A percentile compares a stretch with the other conserved stretches of the same genome.
Conservation (phyloP, 2,113 vertebrate genomes). For the Paramisgurnus dabryanus region DNA sequence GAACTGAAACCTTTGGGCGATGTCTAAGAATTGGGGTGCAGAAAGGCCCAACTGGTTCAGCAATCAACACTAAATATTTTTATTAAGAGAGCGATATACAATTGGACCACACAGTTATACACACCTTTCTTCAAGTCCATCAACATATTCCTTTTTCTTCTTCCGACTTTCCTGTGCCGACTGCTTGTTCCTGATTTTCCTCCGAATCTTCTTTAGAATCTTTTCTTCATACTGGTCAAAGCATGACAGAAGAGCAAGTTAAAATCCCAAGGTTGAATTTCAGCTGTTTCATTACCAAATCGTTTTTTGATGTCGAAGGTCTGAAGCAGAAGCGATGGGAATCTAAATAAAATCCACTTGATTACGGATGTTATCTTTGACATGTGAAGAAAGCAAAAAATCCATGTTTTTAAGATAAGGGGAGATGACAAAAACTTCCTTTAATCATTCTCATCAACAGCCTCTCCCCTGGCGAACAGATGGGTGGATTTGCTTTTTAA, state of each 20-base stretch:
- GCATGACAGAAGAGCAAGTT: not conserved
- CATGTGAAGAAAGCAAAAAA: not conserved
- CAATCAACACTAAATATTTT: too few species aligned
- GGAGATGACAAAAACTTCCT: not conserved
- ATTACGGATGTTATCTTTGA: not conserved
- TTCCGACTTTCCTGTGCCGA: slow-evolving; percentile 52
- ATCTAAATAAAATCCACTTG: not conserved
- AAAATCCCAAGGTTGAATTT: not conserved
- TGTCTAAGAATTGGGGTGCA: too few species aligned
- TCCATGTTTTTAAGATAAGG: not conserved
- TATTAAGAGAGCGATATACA: too few species aligned
- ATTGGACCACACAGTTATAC: not conserved
- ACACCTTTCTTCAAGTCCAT: slow-evolving; percentile 47
- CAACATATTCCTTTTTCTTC: slow-evolving; percentile 52
- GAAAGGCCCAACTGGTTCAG: too few species aligned
- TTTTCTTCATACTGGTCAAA: slow-evolving; percentile 45
- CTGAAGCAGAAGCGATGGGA: not conserved
- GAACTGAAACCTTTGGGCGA: too few species aligned
- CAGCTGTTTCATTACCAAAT: too few species aligned
- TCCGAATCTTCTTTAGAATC: slow-evolving; percentile 49
- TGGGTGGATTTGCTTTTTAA: not conserved
- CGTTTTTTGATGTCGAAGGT: not conserved
- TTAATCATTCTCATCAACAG: slow-evolving; percentile 7
- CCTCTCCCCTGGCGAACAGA: not conserved
- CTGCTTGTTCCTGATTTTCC: slow-evolving; percentile 53